Evolutionary conservation across 2,797 vertebrate genomes (phyloP).

Genomic region (Phylloscopus collybita): DNA sequence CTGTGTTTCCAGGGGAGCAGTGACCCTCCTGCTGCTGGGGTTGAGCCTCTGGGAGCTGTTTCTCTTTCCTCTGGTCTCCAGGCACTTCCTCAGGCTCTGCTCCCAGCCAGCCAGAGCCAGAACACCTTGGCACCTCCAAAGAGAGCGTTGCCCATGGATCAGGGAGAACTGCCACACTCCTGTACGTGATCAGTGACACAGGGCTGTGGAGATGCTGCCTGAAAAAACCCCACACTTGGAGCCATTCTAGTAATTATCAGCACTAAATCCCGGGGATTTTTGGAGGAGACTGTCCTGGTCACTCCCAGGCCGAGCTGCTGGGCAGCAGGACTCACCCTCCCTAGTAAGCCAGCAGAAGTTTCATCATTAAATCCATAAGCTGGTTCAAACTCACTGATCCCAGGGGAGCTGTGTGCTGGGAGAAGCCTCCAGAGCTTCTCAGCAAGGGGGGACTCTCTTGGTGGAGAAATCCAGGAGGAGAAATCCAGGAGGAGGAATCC

Average conservation of each 20-base stretch:
- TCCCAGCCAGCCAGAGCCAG: background rate
- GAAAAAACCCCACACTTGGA: background rate
- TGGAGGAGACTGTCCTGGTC: background rate
- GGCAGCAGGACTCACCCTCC: background rate
- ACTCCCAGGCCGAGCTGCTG: background rate
- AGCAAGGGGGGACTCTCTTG: background rate
- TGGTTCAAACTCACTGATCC: background rate
- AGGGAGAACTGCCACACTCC: background rate
- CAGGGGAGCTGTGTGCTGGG: background rate
- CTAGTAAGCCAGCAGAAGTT: background rate
- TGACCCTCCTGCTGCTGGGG: background rate
- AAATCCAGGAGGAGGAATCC: background rate
- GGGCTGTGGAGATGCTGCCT: background rate
- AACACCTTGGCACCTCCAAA: background rate
- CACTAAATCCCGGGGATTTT: background rate
- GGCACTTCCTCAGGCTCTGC: background rate
- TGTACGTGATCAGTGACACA: rapidly evolving
- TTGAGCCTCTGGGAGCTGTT: background rate
- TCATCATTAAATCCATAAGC: background rate
- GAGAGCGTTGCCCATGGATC: background rate
- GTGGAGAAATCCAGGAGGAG: background rate
- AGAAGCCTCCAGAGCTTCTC: background rate
- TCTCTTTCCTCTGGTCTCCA: background rate
- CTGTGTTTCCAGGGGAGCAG: background rate
- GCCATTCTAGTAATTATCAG: background rate